Conservation (phyloP, 2,113 vertebrate genomes). For the Notarius quadriscutis region DNA sequence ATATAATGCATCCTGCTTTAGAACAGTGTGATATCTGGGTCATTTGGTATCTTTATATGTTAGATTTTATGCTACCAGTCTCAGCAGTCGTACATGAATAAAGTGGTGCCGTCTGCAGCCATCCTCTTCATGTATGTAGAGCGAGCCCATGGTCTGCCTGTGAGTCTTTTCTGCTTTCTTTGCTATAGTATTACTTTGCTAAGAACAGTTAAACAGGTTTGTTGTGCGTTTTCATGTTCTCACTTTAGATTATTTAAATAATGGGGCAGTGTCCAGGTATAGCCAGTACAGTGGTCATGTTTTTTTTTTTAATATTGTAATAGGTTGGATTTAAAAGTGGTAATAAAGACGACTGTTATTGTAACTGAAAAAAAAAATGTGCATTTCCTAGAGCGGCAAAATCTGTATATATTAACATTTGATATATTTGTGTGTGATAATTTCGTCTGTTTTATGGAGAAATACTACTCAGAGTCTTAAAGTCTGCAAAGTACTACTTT, state of each 20-base stretch:
- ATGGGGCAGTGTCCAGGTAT: neutral
- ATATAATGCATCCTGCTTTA: neutral
- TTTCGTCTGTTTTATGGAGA: neutral
- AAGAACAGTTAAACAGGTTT: neutral
- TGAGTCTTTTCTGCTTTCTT: slow-evolving; percentile 63
- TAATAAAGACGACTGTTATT: neutral
- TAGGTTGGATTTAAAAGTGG: neutral
- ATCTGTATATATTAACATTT: neutral
- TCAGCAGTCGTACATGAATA: slow-evolving; percentile 79
- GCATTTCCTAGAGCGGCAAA: neutral
- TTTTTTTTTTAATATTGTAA: neutral
- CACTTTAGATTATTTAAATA: neutral
- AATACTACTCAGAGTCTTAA: neutral
- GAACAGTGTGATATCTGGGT: neutral
- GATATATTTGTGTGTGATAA: neutral
- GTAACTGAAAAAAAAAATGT: neutral
- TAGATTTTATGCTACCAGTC: slow-evolving; percentile 80
- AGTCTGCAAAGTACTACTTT: neutral
- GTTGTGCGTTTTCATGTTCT: neutral
- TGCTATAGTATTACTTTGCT: neutral
- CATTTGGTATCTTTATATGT: neutral
- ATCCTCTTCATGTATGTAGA: slow-evolving; percentile 85
- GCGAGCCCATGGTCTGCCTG: slow-evolving; percentile 79
- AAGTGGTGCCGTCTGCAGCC: slow-evolving; percentile 75
- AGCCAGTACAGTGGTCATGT: neutral